Evolutionary conservation across 2,888 invertebrate species (phyloP).

Genomic region (Hirtodrosophila histrioides): DNA sequence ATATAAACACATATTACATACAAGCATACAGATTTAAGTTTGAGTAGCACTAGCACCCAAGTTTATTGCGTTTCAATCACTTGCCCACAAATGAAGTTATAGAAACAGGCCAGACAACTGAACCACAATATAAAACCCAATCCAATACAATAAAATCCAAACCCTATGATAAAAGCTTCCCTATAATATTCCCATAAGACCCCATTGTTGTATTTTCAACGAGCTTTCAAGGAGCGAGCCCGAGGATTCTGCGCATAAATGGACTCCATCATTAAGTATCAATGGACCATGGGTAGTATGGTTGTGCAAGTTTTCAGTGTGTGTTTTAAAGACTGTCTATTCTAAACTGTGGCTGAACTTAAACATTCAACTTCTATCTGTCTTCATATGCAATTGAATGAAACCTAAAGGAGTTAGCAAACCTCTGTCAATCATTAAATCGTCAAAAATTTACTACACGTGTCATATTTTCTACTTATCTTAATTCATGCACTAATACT

Average conservation of each 20-base stretch:
- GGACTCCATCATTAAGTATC: conserved; percentile 60
- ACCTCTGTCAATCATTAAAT: conserved; percentile 44
- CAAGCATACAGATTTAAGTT: conserved; percentile 24
- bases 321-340: conserved; percentile 49
- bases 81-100: conserved; percentile 25
- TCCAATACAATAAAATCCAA: conserved; percentile 36
- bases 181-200: conserved; percentile 37
- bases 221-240: conserved; percentile 35
- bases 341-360: conserved; percentile 60
- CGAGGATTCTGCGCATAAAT: conserved; percentile 23
- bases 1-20: conserved; percentile 14
- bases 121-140: conserved; percentile 36
- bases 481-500: conserved; percentile 47
- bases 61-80: conserved; percentile 49
- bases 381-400: conserved; percentile 38
- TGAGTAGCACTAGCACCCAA: conserved; percentile 53
- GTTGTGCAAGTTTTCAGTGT: conserved; percentile 68
- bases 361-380: conserved; percentile 44
- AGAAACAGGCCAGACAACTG: conserved; percentile 42
- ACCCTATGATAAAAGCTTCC: conserved; percentile 33
- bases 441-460: conserved; percentile 16
- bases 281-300: conserved; percentile 77
- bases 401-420: conserved; percentile 49
- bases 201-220: conserved; percentile 41
- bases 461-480: conserved; percentile 28